Evolutionary conservation across 2,797 vertebrate species (phyloP).

Genomic region (Falco peregrinus): DNA sequence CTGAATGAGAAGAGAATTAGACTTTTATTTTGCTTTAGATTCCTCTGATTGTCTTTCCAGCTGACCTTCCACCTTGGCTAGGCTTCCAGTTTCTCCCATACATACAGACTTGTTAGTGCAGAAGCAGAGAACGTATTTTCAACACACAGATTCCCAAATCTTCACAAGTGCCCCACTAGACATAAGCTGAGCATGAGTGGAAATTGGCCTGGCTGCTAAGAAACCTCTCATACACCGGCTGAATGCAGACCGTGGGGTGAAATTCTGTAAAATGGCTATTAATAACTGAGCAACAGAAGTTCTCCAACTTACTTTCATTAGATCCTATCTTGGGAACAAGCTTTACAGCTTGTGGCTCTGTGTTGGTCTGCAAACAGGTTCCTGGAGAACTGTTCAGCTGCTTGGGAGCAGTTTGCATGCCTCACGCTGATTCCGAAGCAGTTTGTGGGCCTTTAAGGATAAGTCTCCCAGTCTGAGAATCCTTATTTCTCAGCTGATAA

Average conservation of each 20-base stretch:
- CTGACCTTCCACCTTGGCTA: not conserved
- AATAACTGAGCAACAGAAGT: not conserved
- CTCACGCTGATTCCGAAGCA: not conserved
- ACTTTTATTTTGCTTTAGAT: not conserved
- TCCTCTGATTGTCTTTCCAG: not conserved
- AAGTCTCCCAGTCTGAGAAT: not conserved
- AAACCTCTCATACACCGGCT: not conserved
- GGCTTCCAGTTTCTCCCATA: not conserved
- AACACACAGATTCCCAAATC: not conserved
- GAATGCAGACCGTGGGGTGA: accelerated
- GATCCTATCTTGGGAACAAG: not conserved
- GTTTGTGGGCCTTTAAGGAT: not conserved
- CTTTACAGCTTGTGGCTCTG: not conserved
- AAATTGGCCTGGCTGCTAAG: not conserved
- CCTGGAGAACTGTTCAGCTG: not conserved
- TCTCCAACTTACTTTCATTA: not conserved
- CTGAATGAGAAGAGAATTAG: not conserved
- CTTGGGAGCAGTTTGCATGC: not conserved
- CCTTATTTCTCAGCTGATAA: not conserved
- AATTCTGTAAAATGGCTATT: not conserved
- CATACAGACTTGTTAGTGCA: not conserved
- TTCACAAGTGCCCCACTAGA: not conserved
- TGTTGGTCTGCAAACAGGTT: not conserved
- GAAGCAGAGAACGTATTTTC: not conserved
- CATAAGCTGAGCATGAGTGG: not conserved